Evolutionary conservation across 1,140 invertebrate genomes (phyloP).

Genomic region (Bombus haemorrhoidalis): DNA sequence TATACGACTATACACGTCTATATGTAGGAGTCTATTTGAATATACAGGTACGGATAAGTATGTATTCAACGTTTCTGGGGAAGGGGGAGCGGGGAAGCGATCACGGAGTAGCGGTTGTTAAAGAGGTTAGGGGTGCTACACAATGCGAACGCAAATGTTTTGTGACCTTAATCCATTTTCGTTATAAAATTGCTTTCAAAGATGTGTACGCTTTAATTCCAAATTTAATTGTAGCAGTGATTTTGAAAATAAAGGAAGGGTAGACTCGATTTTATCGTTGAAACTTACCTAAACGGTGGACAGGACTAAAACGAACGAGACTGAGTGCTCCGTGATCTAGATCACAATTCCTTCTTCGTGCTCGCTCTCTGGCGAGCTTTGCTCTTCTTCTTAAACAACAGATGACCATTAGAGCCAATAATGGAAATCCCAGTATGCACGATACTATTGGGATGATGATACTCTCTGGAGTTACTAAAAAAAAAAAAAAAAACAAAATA

Average conservation of each 20-base stretch:
- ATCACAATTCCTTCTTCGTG: conserved; percentile 89
- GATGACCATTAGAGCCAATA: conserved; percentile 92
- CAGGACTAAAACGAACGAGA: conserved; percentile 89
- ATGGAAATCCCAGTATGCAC: conserved; percentile 93
- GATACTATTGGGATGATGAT: conserved; percentile 94
- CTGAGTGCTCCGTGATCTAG: conserved; percentile 90
- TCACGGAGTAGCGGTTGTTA: not conserved
- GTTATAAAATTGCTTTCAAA: not conserved
- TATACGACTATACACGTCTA: not conserved
- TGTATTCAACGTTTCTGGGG: not conserved
- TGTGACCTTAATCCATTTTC: not conserved
- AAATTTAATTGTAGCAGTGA: not conserved
- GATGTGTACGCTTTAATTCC: not conserved
- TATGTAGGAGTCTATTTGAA: not conserved
- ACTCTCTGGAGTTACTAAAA: conserved; percentile 93
- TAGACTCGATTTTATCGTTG: not conserved
- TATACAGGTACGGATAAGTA: not conserved
- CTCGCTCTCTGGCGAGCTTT: conserved; percentile 90
- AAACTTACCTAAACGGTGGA: conserved; percentile 86
- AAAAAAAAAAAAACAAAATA: not conserved
- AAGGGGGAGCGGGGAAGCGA: conserved; percentile 12
- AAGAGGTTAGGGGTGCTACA: not conserved
- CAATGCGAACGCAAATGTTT: conserved; percentile 21
- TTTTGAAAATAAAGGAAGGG: not conserved
- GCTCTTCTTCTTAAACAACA: conserved; percentile 92